phyloP scores from a whole-genome alignment of 2,113 vertebrate genomes.

The Urocitellus parryii region DNA sequence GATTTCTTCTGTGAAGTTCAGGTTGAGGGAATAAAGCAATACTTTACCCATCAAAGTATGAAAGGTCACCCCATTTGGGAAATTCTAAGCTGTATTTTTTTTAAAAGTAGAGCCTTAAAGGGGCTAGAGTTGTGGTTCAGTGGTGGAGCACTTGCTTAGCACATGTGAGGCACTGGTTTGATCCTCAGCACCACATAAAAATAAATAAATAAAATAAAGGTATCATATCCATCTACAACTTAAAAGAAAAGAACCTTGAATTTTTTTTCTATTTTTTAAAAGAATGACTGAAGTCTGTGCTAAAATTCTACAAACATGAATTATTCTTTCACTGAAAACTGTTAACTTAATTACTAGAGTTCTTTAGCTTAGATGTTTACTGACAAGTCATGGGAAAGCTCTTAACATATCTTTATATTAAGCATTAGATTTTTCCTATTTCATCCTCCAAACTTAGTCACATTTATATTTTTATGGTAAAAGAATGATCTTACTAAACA shows the following conservation, averaged over 20 bases:
- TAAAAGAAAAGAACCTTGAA: background rate
- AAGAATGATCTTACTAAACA: background rate
- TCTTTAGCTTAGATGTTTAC: slow-evolving; percentile 10
- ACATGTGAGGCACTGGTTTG: no score
- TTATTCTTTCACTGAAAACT: slow-evolving; percentile 42
- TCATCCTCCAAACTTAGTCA: slow-evolving; percentile 9
- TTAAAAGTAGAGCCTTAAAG: background rate
- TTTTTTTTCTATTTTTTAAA: background rate
- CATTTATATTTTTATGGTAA: background rate
- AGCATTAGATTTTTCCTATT: background rate
- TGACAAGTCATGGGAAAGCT: background rate
- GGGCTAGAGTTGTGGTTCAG: no score
- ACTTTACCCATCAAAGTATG: background rate
- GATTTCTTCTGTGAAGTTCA: background rate
- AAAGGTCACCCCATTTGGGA: background rate
- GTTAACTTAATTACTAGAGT: background rate
- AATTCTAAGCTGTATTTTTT: background rate
- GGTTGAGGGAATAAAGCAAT: background rate
- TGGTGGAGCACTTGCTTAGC: no score
- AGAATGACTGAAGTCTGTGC: background rate
- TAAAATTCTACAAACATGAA: slow-evolving; percentile 20
- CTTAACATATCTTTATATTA: background rate
- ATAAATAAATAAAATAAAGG: no score
- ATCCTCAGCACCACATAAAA: no score
- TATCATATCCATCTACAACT: no score